A percentile compares a stretch with the other conserved stretches of the same genome.
phyloP scores from a whole-genome alignment of 2,888 invertebrate species.

The Tetropium fuscum region DNA sequence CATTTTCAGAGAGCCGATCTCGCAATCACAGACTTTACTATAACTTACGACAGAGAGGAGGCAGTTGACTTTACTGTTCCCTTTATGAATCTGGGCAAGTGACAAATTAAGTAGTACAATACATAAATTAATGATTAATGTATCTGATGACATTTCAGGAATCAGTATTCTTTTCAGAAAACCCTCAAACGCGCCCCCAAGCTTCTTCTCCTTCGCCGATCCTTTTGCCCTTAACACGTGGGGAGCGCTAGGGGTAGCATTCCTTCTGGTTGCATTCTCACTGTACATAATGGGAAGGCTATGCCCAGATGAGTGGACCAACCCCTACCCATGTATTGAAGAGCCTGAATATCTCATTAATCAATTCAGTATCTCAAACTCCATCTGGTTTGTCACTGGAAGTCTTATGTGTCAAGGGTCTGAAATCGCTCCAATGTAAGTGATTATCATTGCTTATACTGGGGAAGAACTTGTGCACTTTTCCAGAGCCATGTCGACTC shows the following conservation, averaged over 20 bases:
- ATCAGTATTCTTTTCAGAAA: slow-evolving; percentile 77
- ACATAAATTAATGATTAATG: slow-evolving; percentile 57
- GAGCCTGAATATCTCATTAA: slow-evolving; percentile 86
- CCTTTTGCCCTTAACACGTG: slow-evolving; percentile 85
- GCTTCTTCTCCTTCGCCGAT: slow-evolving; percentile 78
- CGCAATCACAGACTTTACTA: slow-evolving; percentile 90
- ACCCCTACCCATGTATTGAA: slow-evolving; percentile 85
- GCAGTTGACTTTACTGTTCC: slow-evolving; percentile 95
- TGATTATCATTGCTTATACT: slow-evolving; percentile 27
- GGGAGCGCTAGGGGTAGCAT: slow-evolving; percentile 74
- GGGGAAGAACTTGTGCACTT: slow-evolving; percentile 65
- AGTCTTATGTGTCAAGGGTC: slow-evolving; percentile 87
- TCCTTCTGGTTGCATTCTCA: slow-evolving; percentile 77
- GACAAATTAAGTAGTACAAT: slow-evolving; percentile 68
- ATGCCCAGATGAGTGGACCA: slow-evolving; percentile 88
- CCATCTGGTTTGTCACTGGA: slow-evolving; percentile 88
- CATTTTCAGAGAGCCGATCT: slow-evolving; percentile 82
- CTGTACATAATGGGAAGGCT: slow-evolving; percentile 82
- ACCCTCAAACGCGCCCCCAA: slow-evolving; percentile 73
- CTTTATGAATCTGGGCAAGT: slow-evolving; percentile 88
- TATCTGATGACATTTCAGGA: no score
- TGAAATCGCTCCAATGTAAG: slow-evolving; percentile 86
- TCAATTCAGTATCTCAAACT: slow-evolving; percentile 83
- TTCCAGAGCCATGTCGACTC: slow-evolving; percentile 85
- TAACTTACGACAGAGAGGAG: slow-evolving; percentile 86